A percentile compares a stretch with the other conserved stretches of the same genome.
Evolutionary conservation across 2,888 invertebrate genomes (phyloP).

Genomic region (Trilocha varians): DNA sequence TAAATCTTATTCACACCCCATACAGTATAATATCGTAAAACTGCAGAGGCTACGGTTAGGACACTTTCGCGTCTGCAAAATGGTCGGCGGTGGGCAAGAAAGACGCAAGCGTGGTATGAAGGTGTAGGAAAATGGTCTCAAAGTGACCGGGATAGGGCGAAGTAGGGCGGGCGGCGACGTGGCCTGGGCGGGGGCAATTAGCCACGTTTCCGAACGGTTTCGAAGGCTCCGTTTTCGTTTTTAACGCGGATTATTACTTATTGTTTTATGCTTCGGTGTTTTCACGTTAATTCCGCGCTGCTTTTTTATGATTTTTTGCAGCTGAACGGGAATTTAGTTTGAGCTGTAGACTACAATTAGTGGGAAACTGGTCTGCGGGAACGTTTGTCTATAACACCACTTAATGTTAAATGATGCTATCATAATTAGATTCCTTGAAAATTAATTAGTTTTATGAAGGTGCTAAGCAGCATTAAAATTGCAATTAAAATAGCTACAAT

Average conservation of each 20-base stretch:
- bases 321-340: neutral
- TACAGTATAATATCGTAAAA: constrained; percentile 39
- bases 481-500: too few species aligned
- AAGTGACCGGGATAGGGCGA: constrained; percentile 26
- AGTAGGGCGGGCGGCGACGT: constrained; percentile 51
- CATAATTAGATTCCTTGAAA: too few species aligned
- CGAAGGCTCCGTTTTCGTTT: constrained; percentile 44
- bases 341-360: too few species aligned
- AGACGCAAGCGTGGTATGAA: constrained; percentile 50
- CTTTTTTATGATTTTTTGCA: neutral
- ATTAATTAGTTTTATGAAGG: too few species aligned
- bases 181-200: constrained; percentile 64
- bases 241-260: constrained; percentile 29
- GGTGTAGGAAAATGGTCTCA: constrained; percentile 46
- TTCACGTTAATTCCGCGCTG: constrained; percentile 1
- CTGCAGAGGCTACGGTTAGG: constrained; percentile 41
- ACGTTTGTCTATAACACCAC: too few species aligned
- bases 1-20: constrained; percentile 17
- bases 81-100: constrained; percentile 48
- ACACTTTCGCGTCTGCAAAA: constrained; percentile 55
- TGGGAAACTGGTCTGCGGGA: too few species aligned
- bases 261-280: constrained; percentile 12
- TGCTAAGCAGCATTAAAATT: too few species aligned
- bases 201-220: constrained; percentile 41
- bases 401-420: too few species aligned